phyloP scores from a whole-genome alignment of 2,888 invertebrate species.

The Incurvaria masculella region DNA sequence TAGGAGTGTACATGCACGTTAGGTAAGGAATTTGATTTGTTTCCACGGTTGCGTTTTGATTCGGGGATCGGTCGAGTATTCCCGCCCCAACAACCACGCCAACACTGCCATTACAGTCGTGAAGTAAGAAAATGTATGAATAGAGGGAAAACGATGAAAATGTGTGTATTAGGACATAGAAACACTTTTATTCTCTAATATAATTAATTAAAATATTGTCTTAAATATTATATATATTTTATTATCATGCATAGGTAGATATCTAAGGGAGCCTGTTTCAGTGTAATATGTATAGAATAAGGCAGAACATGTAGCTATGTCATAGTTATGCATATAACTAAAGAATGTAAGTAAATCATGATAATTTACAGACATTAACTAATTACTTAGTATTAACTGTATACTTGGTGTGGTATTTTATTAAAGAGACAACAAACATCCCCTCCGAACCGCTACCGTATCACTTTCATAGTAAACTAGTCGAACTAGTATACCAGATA shows the following conservation, averaged over 20 bases:
- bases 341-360: constrained; percentile 12
- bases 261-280: constrained; percentile 13
- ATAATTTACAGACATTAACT: constrained; percentile 21
- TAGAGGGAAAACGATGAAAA: constrained; percentile 15
- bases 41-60: constrained; percentile 27
- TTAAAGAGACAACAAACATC: constrained; percentile 25
- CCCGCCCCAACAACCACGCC: constrained; percentile 45
- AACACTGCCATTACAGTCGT: constrained; percentile 46
- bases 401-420: constrained; percentile 23
- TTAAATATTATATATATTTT: constrained; percentile 12
- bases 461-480: constrained; percentile 44
- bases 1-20: constrained; percentile 17
- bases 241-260: constrained; percentile 18
- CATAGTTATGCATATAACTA: constrained; percentile 13
- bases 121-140: constrained; percentile 28
- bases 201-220: constrained; percentile 6
- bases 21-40: constrained; percentile 27
- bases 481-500: constrained; percentile 35
- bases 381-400: constrained; percentile 19
- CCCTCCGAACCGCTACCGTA: constrained; percentile 32
- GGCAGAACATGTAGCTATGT: neutral
- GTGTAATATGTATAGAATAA: constrained; percentile 1
- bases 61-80: constrained; percentile 32
- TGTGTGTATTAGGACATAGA: neutral
- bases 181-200: constrained; percentile 15